phyloP scores from a whole-genome alignment of 2,797 vertebrate species.

The Acestrorhynchus altus region DNA sequence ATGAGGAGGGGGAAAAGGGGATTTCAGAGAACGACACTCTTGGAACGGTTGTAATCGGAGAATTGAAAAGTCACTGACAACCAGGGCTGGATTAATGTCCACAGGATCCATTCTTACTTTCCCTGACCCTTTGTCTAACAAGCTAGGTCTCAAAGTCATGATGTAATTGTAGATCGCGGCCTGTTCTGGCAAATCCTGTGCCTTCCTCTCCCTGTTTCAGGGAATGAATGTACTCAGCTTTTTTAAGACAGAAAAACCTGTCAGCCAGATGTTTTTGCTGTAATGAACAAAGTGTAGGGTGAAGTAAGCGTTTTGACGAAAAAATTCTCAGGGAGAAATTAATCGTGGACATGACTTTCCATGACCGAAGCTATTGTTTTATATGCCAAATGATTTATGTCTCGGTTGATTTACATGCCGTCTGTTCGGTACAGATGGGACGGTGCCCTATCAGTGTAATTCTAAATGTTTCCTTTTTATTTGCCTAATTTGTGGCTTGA shows the following conservation, averaged over 20 bases:
- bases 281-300: constrained; percentile 86
- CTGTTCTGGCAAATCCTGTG: constrained; percentile 65
- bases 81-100: constrained; percentile 70
- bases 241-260: constrained; percentile 74
- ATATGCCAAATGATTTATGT: constrained; percentile 72
- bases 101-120: constrained; percentile 46
- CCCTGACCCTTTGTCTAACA: constrained; percentile 64
- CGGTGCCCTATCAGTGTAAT: constrained; percentile 53
- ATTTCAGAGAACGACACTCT: constrained; percentile 77
- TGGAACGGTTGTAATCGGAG: constrained; percentile 78
- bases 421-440: constrained; percentile 56
- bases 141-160: constrained; percentile 72
- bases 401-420: constrained; percentile 62
- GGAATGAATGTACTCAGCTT: constrained; percentile 82
- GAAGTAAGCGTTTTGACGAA: constrained; percentile 90
- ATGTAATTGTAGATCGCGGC: constrained; percentile 81
- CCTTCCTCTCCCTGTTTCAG: constrained; percentile 80
- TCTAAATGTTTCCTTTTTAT: constrained; percentile 29
- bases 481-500: constrained; percentile 44
- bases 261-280: constrained; percentile 89
- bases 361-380: constrained; percentile 72
- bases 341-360: constrained; percentile 84
- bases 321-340: constrained; percentile 82
- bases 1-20: constrained; percentile 76
- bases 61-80: constrained; percentile 75